Evolutionary conservation across 2,888 invertebrate genomes (phyloP).

Genomic region (Phalangium opilio): DNA sequence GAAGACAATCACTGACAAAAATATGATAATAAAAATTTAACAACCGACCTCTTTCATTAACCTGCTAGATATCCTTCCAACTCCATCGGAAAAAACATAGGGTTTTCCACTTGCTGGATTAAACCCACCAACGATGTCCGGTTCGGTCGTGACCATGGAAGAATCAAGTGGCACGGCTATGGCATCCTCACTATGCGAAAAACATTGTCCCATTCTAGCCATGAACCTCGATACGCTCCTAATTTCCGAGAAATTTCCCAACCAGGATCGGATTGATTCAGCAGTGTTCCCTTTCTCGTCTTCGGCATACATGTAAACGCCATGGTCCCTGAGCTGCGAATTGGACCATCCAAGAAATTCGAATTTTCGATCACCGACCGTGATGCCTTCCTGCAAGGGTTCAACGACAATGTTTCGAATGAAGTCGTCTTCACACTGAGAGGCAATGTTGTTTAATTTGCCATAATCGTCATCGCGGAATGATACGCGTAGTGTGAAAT

Average conservation of each 20-base stretch:
- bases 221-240: constrained; percentile 20
- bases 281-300: constrained; percentile 11
- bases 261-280: constrained; percentile 15
- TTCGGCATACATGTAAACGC: constrained; percentile 20
- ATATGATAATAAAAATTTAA: too few species aligned
- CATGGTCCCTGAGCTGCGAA: constrained; percentile 22
- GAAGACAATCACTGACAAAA: too few species aligned
- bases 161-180: constrained; percentile 8
- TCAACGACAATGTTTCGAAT: constrained; percentile 5
- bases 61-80: constrained; percentile 15
- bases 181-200: constrained; percentile 18
- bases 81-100: constrained; percentile 20
- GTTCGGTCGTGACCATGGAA: constrained; percentile 4
- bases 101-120: constrained; percentile 3
- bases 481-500: constrained; percentile 14
- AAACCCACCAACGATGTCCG: constrained; percentile 4
- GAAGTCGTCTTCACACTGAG: constrained; percentile 3
- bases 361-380: constrained; percentile 14
- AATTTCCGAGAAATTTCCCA: constrained; percentile 20
- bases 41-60: constrained; percentile 15
- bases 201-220: constrained; percentile 22
- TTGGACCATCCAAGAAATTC: constrained; percentile 21
- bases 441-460: constrained; percentile 10
- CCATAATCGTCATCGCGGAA: constrained; percentile 16
- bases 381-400: constrained; percentile 10